A percentile compares a stretch with the other conserved stretches of the same genome.
Evolutionary conservation across 2,888 invertebrate genomes (phyloP).

Genomic region (Emmelina monodactyla): DNA sequence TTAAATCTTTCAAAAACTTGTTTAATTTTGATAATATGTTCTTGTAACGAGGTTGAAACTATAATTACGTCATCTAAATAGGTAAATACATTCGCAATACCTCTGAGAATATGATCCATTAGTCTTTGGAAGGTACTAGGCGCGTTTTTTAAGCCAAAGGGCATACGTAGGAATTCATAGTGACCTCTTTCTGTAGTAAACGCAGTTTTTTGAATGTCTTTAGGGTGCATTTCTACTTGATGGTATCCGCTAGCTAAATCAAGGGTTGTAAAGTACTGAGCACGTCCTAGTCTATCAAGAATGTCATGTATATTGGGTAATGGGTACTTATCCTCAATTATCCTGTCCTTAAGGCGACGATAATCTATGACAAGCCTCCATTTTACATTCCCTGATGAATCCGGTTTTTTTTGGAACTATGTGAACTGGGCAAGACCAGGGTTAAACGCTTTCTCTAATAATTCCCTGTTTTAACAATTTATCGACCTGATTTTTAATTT

Average conservation of each 20-base stretch:
- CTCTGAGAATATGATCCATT: conserved; percentile 24
- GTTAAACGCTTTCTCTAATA: conserved; percentile 15
- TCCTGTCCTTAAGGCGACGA: conserved; percentile 14
- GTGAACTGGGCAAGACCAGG: conserved; percentile 17
- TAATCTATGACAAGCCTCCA: conserved; percentile 17
- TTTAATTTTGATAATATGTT: conserved; percentile 8
- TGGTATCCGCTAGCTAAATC: conserved; percentile 20
- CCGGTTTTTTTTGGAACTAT: conserved; percentile 18
- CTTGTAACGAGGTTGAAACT: conserved; percentile 9
- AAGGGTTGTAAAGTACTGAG: conserved; percentile 19
- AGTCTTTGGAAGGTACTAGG: conserved; percentile 26
- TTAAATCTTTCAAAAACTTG: conserved; percentile 10
- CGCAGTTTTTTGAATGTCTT: conserved; percentile 23
- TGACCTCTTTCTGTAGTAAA: conserved; percentile 23
- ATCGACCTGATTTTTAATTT: conserved; percentile 17
- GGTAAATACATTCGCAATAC: conserved; percentile 18
- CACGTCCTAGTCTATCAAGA: conserved; percentile 17
- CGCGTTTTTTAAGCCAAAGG: conserved; percentile 23
- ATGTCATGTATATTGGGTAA: conserved; percentile 19
- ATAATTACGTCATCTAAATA: conserved; percentile 12
- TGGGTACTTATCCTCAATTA: conserved; percentile 20
- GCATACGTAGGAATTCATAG: conserved; percentile 25
- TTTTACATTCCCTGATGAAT: conserved; percentile 16
- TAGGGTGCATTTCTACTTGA: conserved; percentile 12
- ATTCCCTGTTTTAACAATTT: conserved; percentile 17